phyloP scores from a whole-genome alignment of 1,140 invertebrate genomes.

The Lanistes nyassanus region DNA sequence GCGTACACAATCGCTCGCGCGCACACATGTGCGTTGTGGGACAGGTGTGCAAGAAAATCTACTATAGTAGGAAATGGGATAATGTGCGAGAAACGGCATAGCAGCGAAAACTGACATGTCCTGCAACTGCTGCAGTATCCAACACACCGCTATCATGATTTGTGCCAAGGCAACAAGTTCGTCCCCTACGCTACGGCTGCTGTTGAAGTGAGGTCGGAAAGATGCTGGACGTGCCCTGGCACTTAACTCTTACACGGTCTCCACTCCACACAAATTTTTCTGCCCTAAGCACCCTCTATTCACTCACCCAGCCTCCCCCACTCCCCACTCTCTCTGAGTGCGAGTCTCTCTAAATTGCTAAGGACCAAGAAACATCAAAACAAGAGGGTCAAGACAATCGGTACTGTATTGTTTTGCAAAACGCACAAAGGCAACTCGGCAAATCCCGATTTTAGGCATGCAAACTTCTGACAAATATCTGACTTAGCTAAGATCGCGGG shows the following conservation, averaged over 20 bases:
- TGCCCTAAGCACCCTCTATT: too few relatives aligned
- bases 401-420: background rate
- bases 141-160: background rate
- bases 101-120: background rate
- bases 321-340: background rate
- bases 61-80: too few relatives aligned
- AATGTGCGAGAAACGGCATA: background rate
- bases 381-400: slow-evolving; percentile 8
- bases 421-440: background rate
- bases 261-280: too few relatives aligned
- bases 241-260: too few relatives aligned
- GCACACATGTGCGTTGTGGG: background rate
- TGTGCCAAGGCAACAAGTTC: background rate
- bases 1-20: background rate
- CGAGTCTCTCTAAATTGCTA: background rate
- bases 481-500: too few relatives aligned
- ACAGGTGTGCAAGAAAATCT: background rate
- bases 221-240: too few relatives aligned
- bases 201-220: too few relatives aligned
- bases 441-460: too few relatives aligned
- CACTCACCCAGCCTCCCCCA: too few relatives aligned
- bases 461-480: too few relatives aligned
- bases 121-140: background rate
- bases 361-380: slow-evolving; percentile 2
- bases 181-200: too few relatives aligned